Conservation (phyloP, 2,113 vertebrate species). For the Bos indicus region DNA sequence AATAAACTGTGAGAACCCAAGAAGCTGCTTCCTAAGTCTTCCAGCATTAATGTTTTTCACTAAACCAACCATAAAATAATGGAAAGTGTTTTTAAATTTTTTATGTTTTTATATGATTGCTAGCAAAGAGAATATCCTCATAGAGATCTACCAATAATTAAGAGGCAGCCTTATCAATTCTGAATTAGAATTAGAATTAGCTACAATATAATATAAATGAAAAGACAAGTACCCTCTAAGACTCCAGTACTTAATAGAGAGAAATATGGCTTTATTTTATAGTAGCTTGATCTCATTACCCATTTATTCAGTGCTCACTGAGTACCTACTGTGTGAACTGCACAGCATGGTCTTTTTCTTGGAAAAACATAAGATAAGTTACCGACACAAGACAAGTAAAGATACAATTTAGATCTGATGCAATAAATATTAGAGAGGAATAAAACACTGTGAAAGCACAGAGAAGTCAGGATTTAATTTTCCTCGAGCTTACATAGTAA, state of each 20-base stretch:
- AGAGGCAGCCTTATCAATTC: neutral
- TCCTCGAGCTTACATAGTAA: neutral
- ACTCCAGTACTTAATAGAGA: neutral
- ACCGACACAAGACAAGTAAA: neutral
- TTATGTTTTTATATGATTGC: neutral
- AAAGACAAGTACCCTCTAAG: neutral
- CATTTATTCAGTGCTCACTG: neutral
- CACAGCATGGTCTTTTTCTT: neutral
- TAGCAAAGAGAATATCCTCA: neutral
- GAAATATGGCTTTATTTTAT: neutral
- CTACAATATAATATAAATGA: neutral
- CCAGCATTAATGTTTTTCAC: neutral
- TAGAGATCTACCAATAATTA: neutral
- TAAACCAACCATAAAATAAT: neutral
- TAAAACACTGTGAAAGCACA: neutral
- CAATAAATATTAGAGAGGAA: neutral
- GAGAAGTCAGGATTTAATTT: neutral
- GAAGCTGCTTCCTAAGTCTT: neutral
- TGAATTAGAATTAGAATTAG: neutral
- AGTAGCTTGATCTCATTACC: neutral
- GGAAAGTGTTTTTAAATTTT: neutral
- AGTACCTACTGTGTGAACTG: neutral
- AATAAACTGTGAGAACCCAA: neutral
- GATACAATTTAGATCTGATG: neutral
- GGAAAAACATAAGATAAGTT: neutral